Percentiles rank a stretch among this genome's conserved stretches.
phyloP scores from a whole-genome alignment of 1,140 invertebrate species.

The Cylas formicarius region DNA sequence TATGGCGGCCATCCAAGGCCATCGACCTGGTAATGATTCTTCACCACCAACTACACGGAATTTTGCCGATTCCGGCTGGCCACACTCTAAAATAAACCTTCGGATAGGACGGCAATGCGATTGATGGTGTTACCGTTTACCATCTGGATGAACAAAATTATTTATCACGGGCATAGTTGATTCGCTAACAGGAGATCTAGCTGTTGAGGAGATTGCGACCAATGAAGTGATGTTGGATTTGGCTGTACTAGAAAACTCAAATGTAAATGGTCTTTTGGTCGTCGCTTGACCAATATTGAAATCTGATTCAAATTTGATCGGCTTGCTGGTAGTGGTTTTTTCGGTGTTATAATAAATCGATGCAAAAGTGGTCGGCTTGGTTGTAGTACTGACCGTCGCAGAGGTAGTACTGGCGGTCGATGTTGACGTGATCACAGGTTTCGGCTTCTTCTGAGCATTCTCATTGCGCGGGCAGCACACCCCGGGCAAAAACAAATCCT shows the following conservation, averaged over 20 bases:
- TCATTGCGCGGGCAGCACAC: slow-evolving; percentile 71
- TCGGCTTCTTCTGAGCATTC: slow-evolving; percentile 18
- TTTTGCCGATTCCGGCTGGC: slow-evolving; percentile 70
- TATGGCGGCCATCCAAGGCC: slow-evolving; percentile 93
- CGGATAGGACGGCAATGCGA: background rate
- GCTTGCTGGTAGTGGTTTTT: slow-evolving; percentile 14
- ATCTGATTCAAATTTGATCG: slow-evolving; percentile 8
- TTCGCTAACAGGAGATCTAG: slow-evolving; percentile 10
- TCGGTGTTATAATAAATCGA: slow-evolving; percentile 30
- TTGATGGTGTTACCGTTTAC: slow-evolving; percentile 18
- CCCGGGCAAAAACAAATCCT: slow-evolving; percentile 83
- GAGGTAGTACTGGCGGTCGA: slow-evolving; percentile 12
- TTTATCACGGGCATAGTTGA: slow-evolving; percentile 29
- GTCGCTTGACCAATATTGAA: too few relatives aligned
- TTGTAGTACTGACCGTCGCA: slow-evolving; percentile 14
- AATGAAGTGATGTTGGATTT: slow-evolving; percentile 12
- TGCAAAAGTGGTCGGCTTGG: slow-evolving; percentile 15
- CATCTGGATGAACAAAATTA: slow-evolving; percentile 46
- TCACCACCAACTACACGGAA: slow-evolving; percentile 85
- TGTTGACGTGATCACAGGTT: slow-evolving; percentile 10
- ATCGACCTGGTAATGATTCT: slow-evolving; percentile 70
- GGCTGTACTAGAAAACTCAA: too few relatives aligned
- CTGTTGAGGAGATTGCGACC: slow-evolving; percentile 1
- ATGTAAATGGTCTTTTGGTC: too few relatives aligned
- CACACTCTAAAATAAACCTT: slow-evolving; percentile 57